Conservation (phyloP, 2,888 invertebrate genomes). For the Calephelis perditalis region DNA sequence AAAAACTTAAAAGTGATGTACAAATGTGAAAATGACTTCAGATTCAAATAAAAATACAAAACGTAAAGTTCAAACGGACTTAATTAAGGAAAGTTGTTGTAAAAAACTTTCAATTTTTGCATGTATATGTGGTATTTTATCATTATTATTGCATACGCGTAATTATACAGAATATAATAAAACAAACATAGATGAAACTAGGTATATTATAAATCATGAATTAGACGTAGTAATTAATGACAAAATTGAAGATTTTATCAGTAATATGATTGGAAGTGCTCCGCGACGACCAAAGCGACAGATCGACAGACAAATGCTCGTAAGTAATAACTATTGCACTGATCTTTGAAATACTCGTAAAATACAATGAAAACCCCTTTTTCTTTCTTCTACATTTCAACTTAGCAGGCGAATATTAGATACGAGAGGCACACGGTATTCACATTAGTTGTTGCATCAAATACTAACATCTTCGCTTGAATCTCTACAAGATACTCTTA, state of each 20-base stretch:
- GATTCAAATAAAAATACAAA: background rate
- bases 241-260: constrained; percentile 41
- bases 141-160: constrained; percentile 56
- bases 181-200: background rate
- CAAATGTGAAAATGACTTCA: constrained; percentile 1
- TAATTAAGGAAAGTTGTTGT: constrained; percentile 37
- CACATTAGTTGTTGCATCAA: too few species aligned
- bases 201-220: constrained; percentile 40
- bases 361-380: too few species aligned
- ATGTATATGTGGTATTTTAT: constrained; percentile 53
- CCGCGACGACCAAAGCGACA: constrained; percentile 52
- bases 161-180: constrained; percentile 42
- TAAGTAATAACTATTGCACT: constrained; percentile 34
- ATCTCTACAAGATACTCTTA: too few species aligned
- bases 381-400: too few species aligned
- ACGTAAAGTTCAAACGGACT: constrained; percentile 3
- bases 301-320: constrained; percentile 51
- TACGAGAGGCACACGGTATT: too few species aligned
- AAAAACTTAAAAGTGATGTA: background rate
- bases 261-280: constrained; percentile 29
- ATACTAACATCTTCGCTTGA: too few species aligned
- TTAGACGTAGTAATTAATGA: constrained; percentile 52
- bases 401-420: too few species aligned
- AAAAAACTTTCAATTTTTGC: constrained; percentile 56
- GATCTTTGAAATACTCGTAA: too few species aligned